phyloP scores from a whole-genome alignment of 1,140 invertebrate species.

The Pantala flavescens region DNA sequence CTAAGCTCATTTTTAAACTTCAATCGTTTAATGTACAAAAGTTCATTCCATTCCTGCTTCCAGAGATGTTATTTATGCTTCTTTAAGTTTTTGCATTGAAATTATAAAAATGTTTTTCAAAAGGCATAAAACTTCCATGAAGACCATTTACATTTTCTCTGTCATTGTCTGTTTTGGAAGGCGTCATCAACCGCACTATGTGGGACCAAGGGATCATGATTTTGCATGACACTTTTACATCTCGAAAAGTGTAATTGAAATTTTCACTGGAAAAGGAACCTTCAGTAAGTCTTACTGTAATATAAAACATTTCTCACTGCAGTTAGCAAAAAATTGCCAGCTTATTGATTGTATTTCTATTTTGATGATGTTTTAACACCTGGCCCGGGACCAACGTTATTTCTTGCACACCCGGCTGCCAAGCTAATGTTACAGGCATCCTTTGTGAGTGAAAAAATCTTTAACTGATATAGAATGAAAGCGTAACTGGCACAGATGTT shows the following conservation, averaged over 20 bases:
- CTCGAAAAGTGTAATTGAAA: background rate
- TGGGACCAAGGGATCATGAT: constrained; percentile 7
- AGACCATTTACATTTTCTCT: background rate
- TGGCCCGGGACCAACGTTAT: constrained; percentile 1
- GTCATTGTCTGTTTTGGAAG: background rate
- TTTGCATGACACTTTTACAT: background rate
- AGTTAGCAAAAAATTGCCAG: constrained; percentile 1
- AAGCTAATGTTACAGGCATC: constrained; percentile 5
- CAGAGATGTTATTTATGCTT: constrained; percentile 10
- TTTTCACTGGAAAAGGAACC: constrained; percentile 1
- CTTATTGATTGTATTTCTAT: constrained; percentile 2
- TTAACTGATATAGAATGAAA: background rate
- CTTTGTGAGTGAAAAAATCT: background rate
- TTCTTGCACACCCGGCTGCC: constrained; percentile 1
- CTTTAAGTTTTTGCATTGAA: constrained; percentile 7
- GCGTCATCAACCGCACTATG: constrained; percentile 4
- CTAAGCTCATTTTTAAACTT: constrained; percentile 3
- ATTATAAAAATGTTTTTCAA: background rate
- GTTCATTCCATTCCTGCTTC: constrained; percentile 8
- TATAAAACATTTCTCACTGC: background rate
- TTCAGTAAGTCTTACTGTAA: background rate
- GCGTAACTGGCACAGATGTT: background rate
- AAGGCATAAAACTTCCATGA: constrained; percentile 5
- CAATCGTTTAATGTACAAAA: constrained; percentile 1
- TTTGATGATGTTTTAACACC: constrained; percentile 3